Conservation (phyloP, 2,797 vertebrate species). For the Cephalopachus bancanus region DNA sequence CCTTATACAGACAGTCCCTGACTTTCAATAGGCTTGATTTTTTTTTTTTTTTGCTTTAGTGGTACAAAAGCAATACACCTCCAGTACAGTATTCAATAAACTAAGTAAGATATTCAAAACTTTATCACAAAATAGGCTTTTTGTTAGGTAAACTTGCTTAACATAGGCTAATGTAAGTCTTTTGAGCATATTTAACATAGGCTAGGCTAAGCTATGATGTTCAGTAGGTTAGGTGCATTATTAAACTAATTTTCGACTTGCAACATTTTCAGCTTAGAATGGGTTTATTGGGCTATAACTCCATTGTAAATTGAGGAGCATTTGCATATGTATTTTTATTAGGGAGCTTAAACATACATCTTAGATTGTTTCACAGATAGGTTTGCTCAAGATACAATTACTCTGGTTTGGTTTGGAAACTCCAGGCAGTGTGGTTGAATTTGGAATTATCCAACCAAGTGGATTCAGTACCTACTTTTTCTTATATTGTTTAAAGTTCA, state of each 20-base stretch:
- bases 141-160: not conserved
- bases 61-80: not conserved
- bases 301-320: not conserved
- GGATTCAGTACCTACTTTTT: not conserved
- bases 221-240: not conserved
- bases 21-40: not conserved
- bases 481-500: not conserved
- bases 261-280: not conserved
- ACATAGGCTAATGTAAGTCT: not conserved
- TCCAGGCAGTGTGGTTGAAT: not conserved
- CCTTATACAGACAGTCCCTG: not conserved
- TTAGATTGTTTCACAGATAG: not conserved
- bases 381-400: not conserved
- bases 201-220: not conserved
- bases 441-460: not conserved
- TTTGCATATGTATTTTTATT: not conserved
- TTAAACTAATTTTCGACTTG: not conserved
- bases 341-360: not conserved
- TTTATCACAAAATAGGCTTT: not conserved
- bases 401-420: not conserved
- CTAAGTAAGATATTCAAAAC: not conserved
- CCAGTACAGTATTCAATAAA: not conserved
- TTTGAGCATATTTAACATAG: not conserved
- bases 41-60: not conserved
- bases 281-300: not conserved